phyloP scores from a whole-genome alignment of 2,113 vertebrate genomes.

The Psittacus erithacus region DNA sequence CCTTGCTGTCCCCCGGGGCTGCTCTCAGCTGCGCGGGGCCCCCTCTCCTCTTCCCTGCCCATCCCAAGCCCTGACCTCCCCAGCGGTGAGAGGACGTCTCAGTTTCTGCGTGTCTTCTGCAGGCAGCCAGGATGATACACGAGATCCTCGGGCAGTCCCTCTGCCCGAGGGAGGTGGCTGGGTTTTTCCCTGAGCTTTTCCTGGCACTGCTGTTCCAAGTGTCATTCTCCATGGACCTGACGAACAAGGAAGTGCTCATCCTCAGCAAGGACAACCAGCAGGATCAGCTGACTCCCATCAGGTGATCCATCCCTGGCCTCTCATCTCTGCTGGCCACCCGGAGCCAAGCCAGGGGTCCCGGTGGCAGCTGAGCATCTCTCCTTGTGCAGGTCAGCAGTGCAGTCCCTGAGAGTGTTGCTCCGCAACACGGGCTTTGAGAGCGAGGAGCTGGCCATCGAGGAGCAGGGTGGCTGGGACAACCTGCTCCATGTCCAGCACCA shows the following conservation, averaged over 20 bases:
- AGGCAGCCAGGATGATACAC: not conserved
- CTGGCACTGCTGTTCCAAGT: not conserved
- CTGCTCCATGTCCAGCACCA: too few relatives aligned
- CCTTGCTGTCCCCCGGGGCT: not conserved
- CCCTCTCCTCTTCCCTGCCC: not conserved
- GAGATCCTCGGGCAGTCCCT: not conserved
- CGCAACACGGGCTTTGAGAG: too few relatives aligned
- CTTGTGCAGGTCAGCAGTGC: too few relatives aligned
- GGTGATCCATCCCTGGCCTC: too few relatives aligned
- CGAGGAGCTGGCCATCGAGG: too few relatives aligned
- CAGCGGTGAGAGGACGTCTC: not conserved
- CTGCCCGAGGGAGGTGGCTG: accelerated
- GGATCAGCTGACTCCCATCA: too few relatives aligned
- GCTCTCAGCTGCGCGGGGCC: not conserved
- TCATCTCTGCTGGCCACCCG: too few relatives aligned
- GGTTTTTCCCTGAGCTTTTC: not conserved
- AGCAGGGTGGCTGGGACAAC: too few relatives aligned
- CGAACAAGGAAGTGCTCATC: not conserved
- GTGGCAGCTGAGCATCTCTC: too few relatives aligned
- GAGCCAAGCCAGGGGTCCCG: too few relatives aligned
- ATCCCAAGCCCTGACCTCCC: not conserved
- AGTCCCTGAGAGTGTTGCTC: too few relatives aligned
- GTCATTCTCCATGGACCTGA: not conserved
- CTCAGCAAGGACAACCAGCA: too few relatives aligned
- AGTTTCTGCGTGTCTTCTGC: not conserved